These are phyloP conservation scores for Bimastos eiseni DNA, from an alignment of 2,888 invertebrate species.

Conservation along the genomic window DNA sequence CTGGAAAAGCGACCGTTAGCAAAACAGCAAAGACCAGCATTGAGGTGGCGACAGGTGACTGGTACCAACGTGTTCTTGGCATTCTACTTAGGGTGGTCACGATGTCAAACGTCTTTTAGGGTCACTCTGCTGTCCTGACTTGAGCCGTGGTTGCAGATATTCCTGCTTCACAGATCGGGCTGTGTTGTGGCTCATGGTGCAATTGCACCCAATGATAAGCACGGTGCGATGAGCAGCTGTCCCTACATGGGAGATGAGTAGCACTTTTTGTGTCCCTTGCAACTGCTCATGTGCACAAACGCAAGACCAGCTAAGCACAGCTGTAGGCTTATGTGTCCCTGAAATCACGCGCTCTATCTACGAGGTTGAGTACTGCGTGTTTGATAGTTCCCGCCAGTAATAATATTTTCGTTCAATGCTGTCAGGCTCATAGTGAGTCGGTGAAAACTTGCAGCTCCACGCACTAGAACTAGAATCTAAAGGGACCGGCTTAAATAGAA, in stretches of 20 bases:
- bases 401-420: neutral
- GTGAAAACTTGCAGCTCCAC: neutral
- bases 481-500: neutral
- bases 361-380: neutral
- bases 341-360: neutral
- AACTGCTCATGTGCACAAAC: neutral
- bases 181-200: neutral
- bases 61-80: neutral
- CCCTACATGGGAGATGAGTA: neutral
- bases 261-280: neutral
- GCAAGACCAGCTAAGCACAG: neutral
- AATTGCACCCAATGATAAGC: neutral
- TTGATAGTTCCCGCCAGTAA: neutral
- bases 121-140: neutral
- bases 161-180: neutral
- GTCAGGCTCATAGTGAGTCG: neutral
- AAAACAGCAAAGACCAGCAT: neutral
- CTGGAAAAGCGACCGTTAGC: neutral
- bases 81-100: neutral
- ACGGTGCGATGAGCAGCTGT: neutral
- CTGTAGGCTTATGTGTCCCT: neutral
- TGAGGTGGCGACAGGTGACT: neutral
- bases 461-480: too few relatives aligned
- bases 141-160: neutral
- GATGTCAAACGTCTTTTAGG: neutral